These are phyloP conservation scores for Nesometra sesokonis DNA, from an alignment of 35 echinoderm and acorn worm species.

Conservation along the genomic window DNA sequence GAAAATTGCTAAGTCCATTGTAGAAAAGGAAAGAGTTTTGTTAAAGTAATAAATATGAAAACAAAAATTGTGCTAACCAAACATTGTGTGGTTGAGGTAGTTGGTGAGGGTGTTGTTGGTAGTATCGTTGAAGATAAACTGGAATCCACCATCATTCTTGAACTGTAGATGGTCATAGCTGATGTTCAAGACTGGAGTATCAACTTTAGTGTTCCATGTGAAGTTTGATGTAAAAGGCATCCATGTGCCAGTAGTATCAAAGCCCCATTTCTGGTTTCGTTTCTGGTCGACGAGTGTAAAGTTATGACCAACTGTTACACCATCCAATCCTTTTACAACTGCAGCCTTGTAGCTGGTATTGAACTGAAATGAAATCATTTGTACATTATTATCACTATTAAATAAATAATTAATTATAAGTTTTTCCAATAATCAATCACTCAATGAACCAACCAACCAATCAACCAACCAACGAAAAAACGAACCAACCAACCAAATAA, in stretches of 20 bases:
- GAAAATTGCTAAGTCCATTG: too few species aligned
- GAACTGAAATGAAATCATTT: background rate
- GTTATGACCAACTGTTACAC: background rate
- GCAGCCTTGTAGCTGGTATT: background rate
- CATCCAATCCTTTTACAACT: background rate
- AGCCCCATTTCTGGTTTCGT: background rate
- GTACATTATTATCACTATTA: background rate
- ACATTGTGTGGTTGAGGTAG: background rate
- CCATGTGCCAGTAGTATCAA: background rate
- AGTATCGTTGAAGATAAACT: background rate
- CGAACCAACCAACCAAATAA: too few species aligned
- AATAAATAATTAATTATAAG: background rate
- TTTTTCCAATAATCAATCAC: background rate
- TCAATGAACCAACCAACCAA: too few species aligned
- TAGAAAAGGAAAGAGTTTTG: too few species aligned
- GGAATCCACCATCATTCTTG: background rate
- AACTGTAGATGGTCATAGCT: background rate
- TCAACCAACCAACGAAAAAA: too few species aligned
- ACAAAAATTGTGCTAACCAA: background rate
- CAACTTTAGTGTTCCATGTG: background rate
- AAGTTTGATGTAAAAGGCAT: background rate
- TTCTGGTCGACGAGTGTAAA: background rate
- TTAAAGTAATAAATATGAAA: too few species aligned
- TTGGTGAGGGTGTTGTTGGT: background rate
- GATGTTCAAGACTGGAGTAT: background rate